A percentile compares a stretch with the other conserved stretches of the same genome.
These are phyloP conservation scores for Bradypodion pumilum DNA, from an alignment of 2,797 vertebrate genomes.

Conservation along the genomic window DNA sequence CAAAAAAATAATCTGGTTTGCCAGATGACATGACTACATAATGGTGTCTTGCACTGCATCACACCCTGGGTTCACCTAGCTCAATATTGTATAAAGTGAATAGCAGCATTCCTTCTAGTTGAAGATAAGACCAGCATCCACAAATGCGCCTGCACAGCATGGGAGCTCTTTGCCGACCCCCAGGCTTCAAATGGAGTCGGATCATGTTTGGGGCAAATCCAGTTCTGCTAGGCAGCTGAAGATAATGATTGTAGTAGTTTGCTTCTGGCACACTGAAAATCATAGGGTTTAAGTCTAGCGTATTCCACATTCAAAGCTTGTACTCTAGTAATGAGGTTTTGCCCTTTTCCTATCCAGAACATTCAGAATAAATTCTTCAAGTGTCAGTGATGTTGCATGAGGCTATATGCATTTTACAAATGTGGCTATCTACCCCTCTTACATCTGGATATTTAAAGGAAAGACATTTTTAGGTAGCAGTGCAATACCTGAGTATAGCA, in stretches of 20 bases:
- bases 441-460: not conserved
- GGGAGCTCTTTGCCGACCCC: too few species aligned
- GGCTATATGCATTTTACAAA: not conserved
- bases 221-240: too few species aligned
- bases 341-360: not conserved
- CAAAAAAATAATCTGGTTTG: too few species aligned
- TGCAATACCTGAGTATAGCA: too few species aligned
- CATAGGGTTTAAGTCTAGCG: not conserved
- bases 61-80: too few species aligned
- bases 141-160: too few species aligned
- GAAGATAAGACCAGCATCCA: too few species aligned
- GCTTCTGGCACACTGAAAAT: not conserved
- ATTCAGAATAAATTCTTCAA: not conserved
- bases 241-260: not conserved
- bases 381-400: not conserved
- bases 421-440: too few species aligned
- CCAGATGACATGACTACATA: not conserved
- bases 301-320: not conserved
- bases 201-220: too few species aligned
- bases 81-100: not conserved
- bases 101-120: not conserved
- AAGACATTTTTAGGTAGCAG: not conserved
- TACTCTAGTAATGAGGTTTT: not conserved
- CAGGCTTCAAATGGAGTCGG: too few species aligned
- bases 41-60: not conserved